Evolutionary conservation across 2,888 invertebrate species (phyloP).

Genomic region (Acleris laterana): DNA sequence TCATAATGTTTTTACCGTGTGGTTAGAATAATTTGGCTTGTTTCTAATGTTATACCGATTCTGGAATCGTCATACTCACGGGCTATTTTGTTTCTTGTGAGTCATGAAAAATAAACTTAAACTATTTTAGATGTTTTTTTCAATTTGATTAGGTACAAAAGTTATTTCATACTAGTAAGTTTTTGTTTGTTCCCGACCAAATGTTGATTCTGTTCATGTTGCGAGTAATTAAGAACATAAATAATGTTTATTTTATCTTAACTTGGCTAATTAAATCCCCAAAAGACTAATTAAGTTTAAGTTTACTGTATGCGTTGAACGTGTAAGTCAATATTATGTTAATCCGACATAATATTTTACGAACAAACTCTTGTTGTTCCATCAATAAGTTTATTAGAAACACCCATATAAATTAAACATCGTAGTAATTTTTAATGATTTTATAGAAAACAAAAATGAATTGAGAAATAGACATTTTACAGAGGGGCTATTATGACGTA

Average conservation of each 20-base stretch:
- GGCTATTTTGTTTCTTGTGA: no score
- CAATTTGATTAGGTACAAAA: neutral
- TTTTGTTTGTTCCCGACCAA: neutral
- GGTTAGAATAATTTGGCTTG: no score
- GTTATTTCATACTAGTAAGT: neutral
- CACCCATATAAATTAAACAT: no score
- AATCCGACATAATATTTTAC: neutral
- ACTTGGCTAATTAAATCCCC: constrained; percentile 21
- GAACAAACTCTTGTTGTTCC: neutral
- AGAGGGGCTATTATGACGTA: no score
- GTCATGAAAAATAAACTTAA: no score
- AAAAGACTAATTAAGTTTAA: constrained; percentile 21
- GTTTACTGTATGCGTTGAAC: constrained; percentile 5
- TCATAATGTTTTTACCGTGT: no score
- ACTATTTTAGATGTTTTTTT: neutral
- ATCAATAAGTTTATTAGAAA: neutral
- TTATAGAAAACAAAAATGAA: no score
- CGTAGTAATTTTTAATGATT: no score
- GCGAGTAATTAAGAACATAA: constrained; percentile 7
- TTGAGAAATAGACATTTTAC: no score
- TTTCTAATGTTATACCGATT: no score
- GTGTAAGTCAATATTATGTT: neutral
- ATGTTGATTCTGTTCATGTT: constrained; percentile 21
- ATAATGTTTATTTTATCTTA: constrained; percentile 18
- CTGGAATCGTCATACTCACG: no score